Conservation (phyloP, 2,113 vertebrate genomes). For the Candoia aspera region DNA sequence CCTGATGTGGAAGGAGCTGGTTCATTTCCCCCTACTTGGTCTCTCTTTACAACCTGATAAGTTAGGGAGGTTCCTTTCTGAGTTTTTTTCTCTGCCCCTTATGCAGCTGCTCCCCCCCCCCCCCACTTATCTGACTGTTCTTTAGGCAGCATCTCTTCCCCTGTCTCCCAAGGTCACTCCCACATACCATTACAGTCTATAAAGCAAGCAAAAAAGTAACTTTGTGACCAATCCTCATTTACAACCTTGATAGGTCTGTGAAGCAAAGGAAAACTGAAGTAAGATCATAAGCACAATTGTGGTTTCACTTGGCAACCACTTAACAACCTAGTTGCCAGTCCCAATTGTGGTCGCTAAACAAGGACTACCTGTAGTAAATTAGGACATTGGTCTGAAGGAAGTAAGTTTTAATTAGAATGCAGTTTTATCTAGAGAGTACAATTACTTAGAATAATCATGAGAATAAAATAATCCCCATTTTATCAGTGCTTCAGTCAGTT, state of each 20-base stretch:
- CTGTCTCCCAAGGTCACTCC: too few relatives aligned
- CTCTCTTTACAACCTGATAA: too few relatives aligned
- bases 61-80: too few relatives aligned
- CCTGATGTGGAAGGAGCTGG: too few relatives aligned
- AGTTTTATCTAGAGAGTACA: background rate
- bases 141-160: too few relatives aligned
- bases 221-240: background rate
- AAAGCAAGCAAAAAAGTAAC: background rate
- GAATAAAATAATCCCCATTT: background rate
- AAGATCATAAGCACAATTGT: background rate
- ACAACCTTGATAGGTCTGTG: background rate
- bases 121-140: too few relatives aligned
- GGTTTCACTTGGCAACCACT: background rate
- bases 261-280: background rate
- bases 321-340: background rate
- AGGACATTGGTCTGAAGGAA: background rate
- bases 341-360: background rate
- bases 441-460: background rate
- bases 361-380: background rate
- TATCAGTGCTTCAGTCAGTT: background rate
- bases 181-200: too few relatives aligned
- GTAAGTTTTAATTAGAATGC: background rate
- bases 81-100: too few relatives aligned
- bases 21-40: too few relatives aligned
- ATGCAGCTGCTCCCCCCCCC: too few relatives aligned